phyloP scores from a whole-genome alignment of 2,888 invertebrate genomes.

The Caenorhabditis sp. region DNA sequence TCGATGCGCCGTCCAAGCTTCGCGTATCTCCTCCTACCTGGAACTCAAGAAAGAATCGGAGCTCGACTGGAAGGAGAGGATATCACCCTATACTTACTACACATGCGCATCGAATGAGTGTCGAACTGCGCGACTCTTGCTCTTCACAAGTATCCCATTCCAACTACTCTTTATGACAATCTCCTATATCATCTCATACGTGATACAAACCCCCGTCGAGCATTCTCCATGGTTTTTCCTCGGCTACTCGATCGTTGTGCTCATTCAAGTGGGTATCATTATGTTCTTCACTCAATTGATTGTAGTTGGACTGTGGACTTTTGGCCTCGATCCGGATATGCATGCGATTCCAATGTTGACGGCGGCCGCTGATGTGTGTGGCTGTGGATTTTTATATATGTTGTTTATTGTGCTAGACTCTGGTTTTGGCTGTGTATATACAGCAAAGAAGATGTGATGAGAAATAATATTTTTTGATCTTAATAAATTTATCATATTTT shows the following conservation, averaged over 20 bases:
- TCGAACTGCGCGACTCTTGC: constrained; percentile 21
- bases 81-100: constrained; percentile 27
- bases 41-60: constrained; percentile 33
- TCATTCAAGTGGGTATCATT: constrained; percentile 32
- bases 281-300: constrained; percentile 44
- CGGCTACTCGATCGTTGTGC: constrained; percentile 8
- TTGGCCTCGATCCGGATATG: constrained; percentile 44
- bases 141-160: constrained; percentile 36
- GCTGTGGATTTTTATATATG: constrained; percentile 33
- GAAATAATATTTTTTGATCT: no score
- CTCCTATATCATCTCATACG: constrained; percentile 12
- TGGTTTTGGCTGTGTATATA: constrained; percentile 9
- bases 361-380: constrained; percentile 46
- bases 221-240: not conserved
- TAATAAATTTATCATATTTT: no score
- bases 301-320: constrained; percentile 35
- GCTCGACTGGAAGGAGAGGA: constrained; percentile 16
- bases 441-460: no score
- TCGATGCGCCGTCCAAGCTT: constrained; percentile 44
- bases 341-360: constrained; percentile 53
- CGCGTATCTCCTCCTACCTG: constrained; percentile 42
- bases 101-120: constrained; percentile 11
- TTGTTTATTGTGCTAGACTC: constrained; percentile 20
- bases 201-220: constrained; percentile 16
- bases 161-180: constrained; percentile 32